Evolutionary conservation across 2,888 invertebrate genomes (phyloP).

Genomic region (Perizoma affinitatum): DNA sequence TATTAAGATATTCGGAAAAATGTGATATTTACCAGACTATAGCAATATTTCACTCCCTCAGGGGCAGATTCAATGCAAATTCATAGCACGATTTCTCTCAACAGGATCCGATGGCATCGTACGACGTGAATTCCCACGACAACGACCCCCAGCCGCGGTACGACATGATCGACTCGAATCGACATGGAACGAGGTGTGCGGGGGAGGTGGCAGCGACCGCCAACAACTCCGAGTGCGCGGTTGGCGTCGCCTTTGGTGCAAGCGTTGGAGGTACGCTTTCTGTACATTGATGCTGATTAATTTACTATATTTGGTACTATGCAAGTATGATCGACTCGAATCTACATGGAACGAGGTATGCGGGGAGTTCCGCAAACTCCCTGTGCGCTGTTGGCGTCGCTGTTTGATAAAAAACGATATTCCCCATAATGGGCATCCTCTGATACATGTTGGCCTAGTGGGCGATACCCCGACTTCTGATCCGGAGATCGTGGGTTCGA

Average conservation of each 20-base stretch:
- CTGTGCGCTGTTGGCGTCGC: slow-evolving; percentile 98
- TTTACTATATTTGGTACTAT: too few relatives aligned
- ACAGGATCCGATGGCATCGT: slow-evolving; percentile 97
- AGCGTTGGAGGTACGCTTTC: slow-evolving; percentile 91
- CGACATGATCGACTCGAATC: slow-evolving; percentile 97
- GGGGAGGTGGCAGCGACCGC: slow-evolving; percentile 99
- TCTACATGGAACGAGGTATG: slow-evolving; percentile 96
- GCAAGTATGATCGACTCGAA: slow-evolving; percentile 94
- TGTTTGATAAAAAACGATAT: too few relatives aligned
- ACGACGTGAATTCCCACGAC: slow-evolving; percentile 98
- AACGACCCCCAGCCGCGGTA: slow-evolving; percentile 98
- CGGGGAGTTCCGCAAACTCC: slow-evolving; percentile 98
- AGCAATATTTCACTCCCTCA: slow-evolving; percentile 7
- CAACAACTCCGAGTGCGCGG: slow-evolving; percentile 97
- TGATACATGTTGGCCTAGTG: too few relatives aligned
- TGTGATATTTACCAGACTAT: neutral
- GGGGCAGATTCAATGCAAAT: slow-evolving; percentile 14
- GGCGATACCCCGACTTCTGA: too few relatives aligned
- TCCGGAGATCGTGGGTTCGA: too few relatives aligned
- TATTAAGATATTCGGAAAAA: neutral
- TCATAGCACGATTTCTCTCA: slow-evolving; percentile 34
- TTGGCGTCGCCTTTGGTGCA: slow-evolving; percentile 98
- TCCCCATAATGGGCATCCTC: too few relatives aligned
- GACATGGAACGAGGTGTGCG: slow-evolving; percentile 97
- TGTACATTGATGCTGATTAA: too few relatives aligned